These are phyloP conservation scores for Dendrocincla tyrannina DNA, from an alignment of 2,797 vertebrate genomes.

Conservation along the genomic window DNA sequence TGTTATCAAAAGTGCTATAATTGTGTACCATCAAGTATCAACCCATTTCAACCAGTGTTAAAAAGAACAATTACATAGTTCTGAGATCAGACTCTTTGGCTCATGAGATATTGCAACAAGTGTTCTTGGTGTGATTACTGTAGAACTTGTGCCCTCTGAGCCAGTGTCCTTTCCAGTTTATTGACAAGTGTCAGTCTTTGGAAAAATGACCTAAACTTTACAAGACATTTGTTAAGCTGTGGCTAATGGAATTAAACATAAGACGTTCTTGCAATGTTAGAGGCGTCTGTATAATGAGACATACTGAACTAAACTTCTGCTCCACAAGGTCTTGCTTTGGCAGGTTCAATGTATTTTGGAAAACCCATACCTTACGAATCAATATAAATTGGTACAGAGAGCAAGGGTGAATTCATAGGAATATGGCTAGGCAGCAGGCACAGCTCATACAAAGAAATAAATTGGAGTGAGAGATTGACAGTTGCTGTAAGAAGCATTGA, in stretches of 20 bases:
- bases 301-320: background rate
- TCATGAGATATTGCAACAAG: background rate
- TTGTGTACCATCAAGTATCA: background rate
- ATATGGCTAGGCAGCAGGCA: background rate
- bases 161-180: background rate
- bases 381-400: background rate
- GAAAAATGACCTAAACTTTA: background rate
- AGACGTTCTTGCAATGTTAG: background rate
- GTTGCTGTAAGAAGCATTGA: background rate
- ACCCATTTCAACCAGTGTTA: background rate
- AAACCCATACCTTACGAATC: background rate
- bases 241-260: background rate
- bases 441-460: background rate
- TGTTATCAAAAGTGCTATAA: background rate
- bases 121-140: background rate
- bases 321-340: background rate
- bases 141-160: background rate
- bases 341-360: background rate
- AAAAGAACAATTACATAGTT: background rate
- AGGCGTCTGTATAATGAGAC: background rate
- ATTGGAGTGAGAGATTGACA: rapidly evolving
- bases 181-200: background rate
- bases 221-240: background rate
- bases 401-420: background rate
- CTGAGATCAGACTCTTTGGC: background rate